Base-by-base conservation (phyloP, 2,113 vertebrate genomes). In the Melanotaenia duboulayi region DNA sequence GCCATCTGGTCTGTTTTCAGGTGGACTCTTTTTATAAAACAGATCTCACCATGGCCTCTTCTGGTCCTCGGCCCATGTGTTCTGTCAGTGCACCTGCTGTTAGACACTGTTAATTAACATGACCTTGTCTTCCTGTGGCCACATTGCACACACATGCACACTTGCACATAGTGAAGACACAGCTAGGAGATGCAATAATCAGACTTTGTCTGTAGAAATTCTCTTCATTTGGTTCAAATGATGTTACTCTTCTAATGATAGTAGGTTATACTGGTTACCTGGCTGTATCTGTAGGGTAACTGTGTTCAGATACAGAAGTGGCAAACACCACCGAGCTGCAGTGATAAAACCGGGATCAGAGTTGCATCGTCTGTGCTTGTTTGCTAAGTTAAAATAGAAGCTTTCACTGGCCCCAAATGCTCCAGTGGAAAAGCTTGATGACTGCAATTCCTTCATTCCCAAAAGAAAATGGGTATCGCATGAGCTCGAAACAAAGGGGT, bases 31-130 rank as follows among this genome's bases (percentile, higher is more conserved):
- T 70, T 50, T 61, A 54, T 57, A 70, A 60, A 65, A 44, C 61
- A 39, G 19, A 65, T 57, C 25, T 79, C 66, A 66, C 58, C 44
- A 48, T 20, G 19, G 35, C 16, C 57, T 28, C 22, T 11, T 23
- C 23, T 25, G 16, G 71, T 81, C 74, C 66, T 80, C 77, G 72
- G 57, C 11, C 67, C 75, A 74, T 78, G 66, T 80, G 76, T 86
- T 74, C 48, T 61, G 25, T 25, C 4, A 65, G 54, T 28, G 32
- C 66, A 80, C 60, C 74, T 59, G 25, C 11, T 22, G 56, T 32
- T 25, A 48, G 52, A 68, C 48, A 7, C 13, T 48, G 16, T 48
- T 17, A 24, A 32, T 69, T 74, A 48, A 46, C 37, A 63, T 68
- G 65, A 71, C 76, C 71, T 57, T 73, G 35, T 20, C 9, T 13